These are phyloP conservation scores for Spicauda simplicius DNA, from an alignment of 2,888 invertebrate genomes.

Conservation along the genomic window DNA sequence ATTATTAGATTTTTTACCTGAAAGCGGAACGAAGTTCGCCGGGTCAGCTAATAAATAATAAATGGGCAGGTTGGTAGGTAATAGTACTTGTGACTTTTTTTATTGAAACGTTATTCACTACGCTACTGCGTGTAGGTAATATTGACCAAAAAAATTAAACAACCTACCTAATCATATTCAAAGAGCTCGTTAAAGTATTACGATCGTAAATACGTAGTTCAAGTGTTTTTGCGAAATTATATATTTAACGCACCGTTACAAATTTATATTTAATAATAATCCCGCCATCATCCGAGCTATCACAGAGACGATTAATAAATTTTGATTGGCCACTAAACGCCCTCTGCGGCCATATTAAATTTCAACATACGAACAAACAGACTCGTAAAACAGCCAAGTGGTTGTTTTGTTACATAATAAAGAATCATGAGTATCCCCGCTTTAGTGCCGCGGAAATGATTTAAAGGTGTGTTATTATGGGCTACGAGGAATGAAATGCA, in stretches of 20 bases:
- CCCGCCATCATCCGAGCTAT: constrained; percentile 14
- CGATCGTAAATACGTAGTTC: background rate
- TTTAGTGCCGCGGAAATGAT: constrained; percentile 36
- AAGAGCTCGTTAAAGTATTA: background rate
- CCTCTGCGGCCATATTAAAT: constrained; percentile 52
- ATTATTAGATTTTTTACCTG: too few relatives aligned
- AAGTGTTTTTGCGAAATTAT: background rate
- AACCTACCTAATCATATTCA: too few relatives aligned
- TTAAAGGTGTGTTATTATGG: constrained; percentile 37
- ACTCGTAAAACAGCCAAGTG: constrained; percentile 48
- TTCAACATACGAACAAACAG: constrained; percentile 48
- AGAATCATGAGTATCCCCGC: constrained; percentile 27
- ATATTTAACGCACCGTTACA: background rate
- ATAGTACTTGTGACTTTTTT: too few relatives aligned
- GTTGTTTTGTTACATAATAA: constrained; percentile 36
- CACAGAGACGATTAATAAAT: constrained; percentile 48
- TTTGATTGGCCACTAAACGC: constrained; percentile 50
- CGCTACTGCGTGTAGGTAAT: too few relatives aligned
- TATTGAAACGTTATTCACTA: too few relatives aligned
- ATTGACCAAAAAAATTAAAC: too few relatives aligned
- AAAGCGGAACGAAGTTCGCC: too few relatives aligned
- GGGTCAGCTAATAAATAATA: too few relatives aligned
- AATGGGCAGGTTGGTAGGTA: too few relatives aligned
- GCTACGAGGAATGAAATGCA: constrained; percentile 11
- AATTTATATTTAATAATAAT: constrained; percentile 7